Evolutionary conservation across 2,888 invertebrate genomes (phyloP).

Genomic region (Scotopteryx bipunctaria): DNA sequence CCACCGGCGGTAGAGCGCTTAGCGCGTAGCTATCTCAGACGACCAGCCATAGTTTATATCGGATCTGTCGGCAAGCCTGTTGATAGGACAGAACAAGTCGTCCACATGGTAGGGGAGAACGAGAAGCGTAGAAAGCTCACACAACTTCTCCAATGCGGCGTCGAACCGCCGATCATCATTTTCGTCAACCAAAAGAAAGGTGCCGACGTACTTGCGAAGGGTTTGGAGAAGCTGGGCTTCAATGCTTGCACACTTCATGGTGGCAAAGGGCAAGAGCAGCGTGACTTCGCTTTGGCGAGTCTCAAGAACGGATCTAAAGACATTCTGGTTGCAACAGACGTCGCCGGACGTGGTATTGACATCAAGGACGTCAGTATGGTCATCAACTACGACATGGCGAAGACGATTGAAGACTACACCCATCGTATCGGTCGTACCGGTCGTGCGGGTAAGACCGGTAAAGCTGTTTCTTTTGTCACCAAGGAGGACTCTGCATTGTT

Average conservation of each 20-base stretch:
- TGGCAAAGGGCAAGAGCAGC: slow-evolving; percentile 99
- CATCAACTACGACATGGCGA: slow-evolving; percentile 99
- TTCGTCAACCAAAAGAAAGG: slow-evolving; percentile 99
- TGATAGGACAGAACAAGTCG: slow-evolving; percentile 98
- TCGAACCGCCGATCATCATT: slow-evolving; percentile 99
- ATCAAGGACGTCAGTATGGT: slow-evolving; percentile 99
- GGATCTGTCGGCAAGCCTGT: slow-evolving; percentile 98
- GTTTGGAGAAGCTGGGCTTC: slow-evolving; percentile 97
- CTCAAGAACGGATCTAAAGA: slow-evolving; percentile 98
- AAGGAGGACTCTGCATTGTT: slow-evolving; percentile 97
- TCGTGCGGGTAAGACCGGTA: slow-evolving; percentile 98
- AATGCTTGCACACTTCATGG: slow-evolving; percentile 99
- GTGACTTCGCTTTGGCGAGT: slow-evolving; percentile 98
- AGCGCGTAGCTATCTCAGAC: slow-evolving; percentile 95
- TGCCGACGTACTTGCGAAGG: slow-evolving; percentile 98
- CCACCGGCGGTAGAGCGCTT: slow-evolving; percentile 98
- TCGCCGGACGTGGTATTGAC: slow-evolving; percentile 99
- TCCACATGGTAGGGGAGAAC: slow-evolving; percentile 96
- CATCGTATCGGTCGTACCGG: slow-evolving; percentile 99
- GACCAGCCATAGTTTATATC: slow-evolving; percentile 98
- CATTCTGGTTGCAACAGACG: slow-evolving; percentile 99
- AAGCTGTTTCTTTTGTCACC: slow-evolving; percentile 97
- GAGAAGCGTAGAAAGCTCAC: slow-evolving; percentile 98
- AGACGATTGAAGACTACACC: slow-evolving; percentile 98
- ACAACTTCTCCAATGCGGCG: slow-evolving; percentile 93